A percentile compares a stretch with the other conserved stretches of the same genome.
These are phyloP conservation scores for Lamprotornis superbus DNA, from an alignment of 2,113 vertebrate species.

Conservation along the genomic window DNA sequence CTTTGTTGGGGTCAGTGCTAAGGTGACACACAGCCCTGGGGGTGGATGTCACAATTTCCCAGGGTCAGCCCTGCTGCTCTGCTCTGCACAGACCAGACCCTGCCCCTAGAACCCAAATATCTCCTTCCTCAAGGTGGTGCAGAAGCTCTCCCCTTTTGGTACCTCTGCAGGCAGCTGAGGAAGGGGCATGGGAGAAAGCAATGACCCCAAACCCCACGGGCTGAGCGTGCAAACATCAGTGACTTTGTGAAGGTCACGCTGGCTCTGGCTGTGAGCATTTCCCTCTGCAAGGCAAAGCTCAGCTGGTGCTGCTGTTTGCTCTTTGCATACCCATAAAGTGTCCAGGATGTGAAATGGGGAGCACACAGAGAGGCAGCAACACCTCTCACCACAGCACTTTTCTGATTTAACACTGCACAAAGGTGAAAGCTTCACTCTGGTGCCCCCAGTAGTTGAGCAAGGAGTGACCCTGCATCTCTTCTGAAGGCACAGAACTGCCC, in stretches of 20 bases:
- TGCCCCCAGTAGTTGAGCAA: neutral
- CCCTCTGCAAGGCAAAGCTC: neutral
- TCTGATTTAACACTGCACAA: neutral
- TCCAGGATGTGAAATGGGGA: neutral
- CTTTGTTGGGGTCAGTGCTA: accelerated
- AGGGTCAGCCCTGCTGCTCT: neutral
- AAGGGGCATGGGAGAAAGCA: neutral
- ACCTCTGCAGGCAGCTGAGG: neutral
- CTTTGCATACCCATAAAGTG: neutral
- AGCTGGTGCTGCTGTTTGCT: neutral
- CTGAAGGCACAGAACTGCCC: neutral
- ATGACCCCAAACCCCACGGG: neutral
- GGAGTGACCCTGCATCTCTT: neutral
- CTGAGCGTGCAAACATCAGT: neutral
- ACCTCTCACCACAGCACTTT: neutral
- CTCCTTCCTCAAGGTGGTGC: conserved; percentile 12
- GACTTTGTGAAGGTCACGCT: neutral
- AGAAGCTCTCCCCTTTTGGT: neutral
- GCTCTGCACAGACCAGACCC: neutral
- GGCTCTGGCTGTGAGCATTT: neutral
- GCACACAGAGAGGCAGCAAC: neutral
- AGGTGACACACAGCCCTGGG: neutral
- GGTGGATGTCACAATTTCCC: neutral
- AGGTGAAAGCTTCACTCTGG: neutral
- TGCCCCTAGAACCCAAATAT: neutral